These are phyloP conservation scores for Calyptomena viridis DNA, from an alignment of 2,113 vertebrate genomes.

Conservation along the genomic window DNA sequence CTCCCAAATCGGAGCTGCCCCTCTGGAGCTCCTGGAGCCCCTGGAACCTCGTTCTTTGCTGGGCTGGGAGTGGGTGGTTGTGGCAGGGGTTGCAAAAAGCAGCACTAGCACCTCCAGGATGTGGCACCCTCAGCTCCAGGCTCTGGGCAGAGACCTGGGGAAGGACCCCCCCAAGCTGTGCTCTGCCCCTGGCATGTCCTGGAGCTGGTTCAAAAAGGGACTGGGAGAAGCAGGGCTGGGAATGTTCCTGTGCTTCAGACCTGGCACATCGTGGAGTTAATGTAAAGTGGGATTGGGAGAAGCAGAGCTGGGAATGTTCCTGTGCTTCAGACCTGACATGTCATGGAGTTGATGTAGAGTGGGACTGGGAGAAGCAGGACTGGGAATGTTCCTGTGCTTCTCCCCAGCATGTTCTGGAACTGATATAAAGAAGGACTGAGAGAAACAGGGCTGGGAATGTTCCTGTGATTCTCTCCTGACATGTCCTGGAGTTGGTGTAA, in stretches of 20 bases:
- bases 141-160: background rate
- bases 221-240: background rate
- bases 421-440: background rate
- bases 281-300: background rate
- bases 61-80: background rate
- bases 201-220: background rate
- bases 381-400: background rate
- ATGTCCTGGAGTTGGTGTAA: background rate
- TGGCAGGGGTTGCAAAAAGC: background rate
- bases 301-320: background rate
- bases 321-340: background rate
- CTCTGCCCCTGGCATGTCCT: background rate
- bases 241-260: background rate
- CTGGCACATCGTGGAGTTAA: background rate
- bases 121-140: background rate
- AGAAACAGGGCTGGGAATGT: background rate
- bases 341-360: background rate
- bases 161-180: fast-evolving
- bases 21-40: background rate
- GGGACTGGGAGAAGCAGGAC: background rate
- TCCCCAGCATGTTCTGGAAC: background rate
- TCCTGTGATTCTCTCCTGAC: fast-evolving
- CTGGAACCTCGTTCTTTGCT: fast-evolving
- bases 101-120: background rate
- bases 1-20: background rate